Base-by-base conservation (phyloP, 2,797 vertebrate genomes). In the Sebastes vulpes region DNA sequence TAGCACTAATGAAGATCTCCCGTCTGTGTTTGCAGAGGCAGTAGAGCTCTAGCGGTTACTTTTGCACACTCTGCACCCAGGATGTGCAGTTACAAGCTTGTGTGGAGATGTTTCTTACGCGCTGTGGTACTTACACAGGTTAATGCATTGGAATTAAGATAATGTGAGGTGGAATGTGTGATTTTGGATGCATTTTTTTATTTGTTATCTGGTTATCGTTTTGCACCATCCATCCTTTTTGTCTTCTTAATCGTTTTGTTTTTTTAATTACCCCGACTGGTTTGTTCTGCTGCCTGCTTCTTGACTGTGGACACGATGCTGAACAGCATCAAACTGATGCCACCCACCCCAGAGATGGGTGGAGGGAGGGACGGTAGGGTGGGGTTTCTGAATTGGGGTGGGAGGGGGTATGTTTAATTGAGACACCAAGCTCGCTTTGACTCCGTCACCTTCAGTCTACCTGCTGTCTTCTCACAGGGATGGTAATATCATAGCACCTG, bases 391-490 rank as follows among this genome's bases (percentile, higher is more conserved):
- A 25, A 25, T 3, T 25, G 32, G 21, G 1, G 32, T 56, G 48
- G 35, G 35, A 38, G 2, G 35, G 11, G 35, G 65, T 57, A 3
- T 65, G 52, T 81, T 84, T 88, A 64, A 64, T 74, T 71, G 76
- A 85, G 83, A 93, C 82, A 72, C 83, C 68, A 75, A 79, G 74
- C 86, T 92, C 50, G 71, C 81, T 92, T 86, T 58, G 64, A 85
- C 79, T 88, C 53, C 46, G 71, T 89, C 90, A 87, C 84, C 85
- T 87, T 93, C 80, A 81, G 84, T 93, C 87, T 86, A 77, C 84
- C 88, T 89, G 90, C 91, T 94, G 92, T 91, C 81, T 84, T 79
- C 76, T 83, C 77, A 88, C 82, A 89, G 79, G 75, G 77, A 81
- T 56, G 76, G 79, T 90, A 71, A 89, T 64, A 81, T 82, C 60